Evolutionary conservation across 2,113 vertebrate species (phyloP).

Genomic region (Budorcas taxicolor): DNA sequence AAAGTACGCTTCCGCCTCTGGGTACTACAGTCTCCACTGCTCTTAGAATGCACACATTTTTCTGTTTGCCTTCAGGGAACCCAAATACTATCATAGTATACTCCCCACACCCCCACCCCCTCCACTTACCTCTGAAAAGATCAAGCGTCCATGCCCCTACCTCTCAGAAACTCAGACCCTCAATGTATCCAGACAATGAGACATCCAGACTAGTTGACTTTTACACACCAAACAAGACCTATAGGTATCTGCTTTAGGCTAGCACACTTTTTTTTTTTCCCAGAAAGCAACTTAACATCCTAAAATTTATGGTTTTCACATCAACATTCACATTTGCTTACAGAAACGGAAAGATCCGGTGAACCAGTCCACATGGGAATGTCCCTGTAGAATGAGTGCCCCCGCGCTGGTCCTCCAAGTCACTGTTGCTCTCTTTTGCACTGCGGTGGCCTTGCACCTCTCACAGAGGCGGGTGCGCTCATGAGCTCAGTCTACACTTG

Average conservation of each 20-base stretch:
- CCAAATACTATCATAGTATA: neutral
- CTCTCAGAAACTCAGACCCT: neutral
- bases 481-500: neutral
- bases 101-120: fast-evolving
- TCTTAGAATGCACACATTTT: neutral
- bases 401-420: neutral
- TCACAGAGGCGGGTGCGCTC: neutral
- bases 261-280: neutral
- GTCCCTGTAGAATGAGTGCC: neutral
- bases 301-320: neutral
- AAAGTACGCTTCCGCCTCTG: neutral
- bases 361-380: neutral
- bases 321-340: neutral
- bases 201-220: neutral
- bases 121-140: neutral
- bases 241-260: neutral
- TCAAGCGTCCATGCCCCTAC: neutral
- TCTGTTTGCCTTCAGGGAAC: neutral
- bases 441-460: neutral
- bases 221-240: neutral
- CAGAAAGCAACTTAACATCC: neutral
- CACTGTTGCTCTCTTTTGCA: too few relatives aligned
- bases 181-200: neutral
- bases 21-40: neutral
- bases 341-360: neutral